Percentiles rank a stretch among this genome's conserved stretches.
phyloP scores from a whole-genome alignment of 1,140 invertebrate species.

The Trichoplusia ni region DNA sequence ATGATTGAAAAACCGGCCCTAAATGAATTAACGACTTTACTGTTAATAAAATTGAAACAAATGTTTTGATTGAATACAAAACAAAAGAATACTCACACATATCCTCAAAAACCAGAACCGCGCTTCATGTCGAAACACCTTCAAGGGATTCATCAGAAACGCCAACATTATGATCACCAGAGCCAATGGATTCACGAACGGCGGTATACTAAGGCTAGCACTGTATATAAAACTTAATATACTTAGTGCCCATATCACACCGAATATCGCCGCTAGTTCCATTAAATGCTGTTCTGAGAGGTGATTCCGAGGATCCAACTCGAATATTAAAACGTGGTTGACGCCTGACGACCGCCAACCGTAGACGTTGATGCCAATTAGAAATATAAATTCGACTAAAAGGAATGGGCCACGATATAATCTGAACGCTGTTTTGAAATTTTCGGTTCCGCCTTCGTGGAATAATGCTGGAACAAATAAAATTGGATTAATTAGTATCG shows the following conservation, averaged over 20 bases:
- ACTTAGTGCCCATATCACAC: constrained; percentile 96
- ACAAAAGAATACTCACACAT: constrained; percentile 83
- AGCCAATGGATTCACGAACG: constrained; percentile 94
- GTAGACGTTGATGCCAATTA: constrained; percentile 98
- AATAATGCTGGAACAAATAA: constrained; percentile 87
- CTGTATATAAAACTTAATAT: constrained; percentile 92
- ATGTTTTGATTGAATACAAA: neutral
- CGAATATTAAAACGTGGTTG: constrained; percentile 99
- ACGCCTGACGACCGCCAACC: constrained; percentile 99
- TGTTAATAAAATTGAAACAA: too few relatives aligned
- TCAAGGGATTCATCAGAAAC: constrained; percentile 96
- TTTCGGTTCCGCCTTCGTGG: constrained; percentile 85
- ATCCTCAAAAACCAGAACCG: constrained; percentile 91
- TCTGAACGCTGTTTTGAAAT: constrained; percentile 90
- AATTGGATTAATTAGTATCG: constrained; percentile 11
- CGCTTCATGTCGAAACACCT: constrained; percentile 95
- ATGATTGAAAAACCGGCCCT: too few relatives aligned
- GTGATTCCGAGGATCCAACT: constrained; percentile 98
- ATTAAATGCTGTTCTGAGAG: constrained; percentile 97
- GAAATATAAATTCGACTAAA: constrained; percentile 95
- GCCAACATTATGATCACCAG: constrained; percentile 93
- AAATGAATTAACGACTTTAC: too few relatives aligned
- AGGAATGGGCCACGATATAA: constrained; percentile 97
- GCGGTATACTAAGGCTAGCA: constrained; percentile 92
- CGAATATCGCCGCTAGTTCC: constrained; percentile 97